A percentile compares a stretch with the other conserved stretches of the same genome.
These are phyloP conservation scores for Macrophya alboannulata DNA, from an alignment of 2,888 invertebrate genomes.

Conservation along the genomic window DNA sequence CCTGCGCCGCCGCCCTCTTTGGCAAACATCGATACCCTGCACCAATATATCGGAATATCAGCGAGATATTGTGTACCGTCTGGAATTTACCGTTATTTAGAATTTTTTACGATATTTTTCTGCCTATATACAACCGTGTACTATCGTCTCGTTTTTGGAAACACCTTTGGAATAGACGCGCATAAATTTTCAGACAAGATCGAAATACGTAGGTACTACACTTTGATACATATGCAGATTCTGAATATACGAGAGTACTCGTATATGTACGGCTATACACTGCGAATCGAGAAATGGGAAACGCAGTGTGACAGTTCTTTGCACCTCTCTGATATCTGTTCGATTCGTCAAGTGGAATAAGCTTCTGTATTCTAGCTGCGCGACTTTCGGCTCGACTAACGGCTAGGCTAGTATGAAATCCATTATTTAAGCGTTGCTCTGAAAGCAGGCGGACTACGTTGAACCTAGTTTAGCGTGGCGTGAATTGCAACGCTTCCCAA, in stretches of 20 bases:
- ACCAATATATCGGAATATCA: slow-evolving; percentile 75
- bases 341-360: neutral
- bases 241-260: neutral
- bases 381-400: slow-evolving; percentile 17
- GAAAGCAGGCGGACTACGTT: slow-evolving; percentile 33
- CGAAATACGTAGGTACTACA: neutral
- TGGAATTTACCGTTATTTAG: slow-evolving; percentile 57
- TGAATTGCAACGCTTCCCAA: slow-evolving; percentile 64
- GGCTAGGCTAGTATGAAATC: slow-evolving; percentile 44
- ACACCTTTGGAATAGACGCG: slow-evolving; percentile 30
- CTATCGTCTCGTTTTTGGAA: slow-evolving; percentile 47
- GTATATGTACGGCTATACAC: neutral
- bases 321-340: neutral
- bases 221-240: neutral
- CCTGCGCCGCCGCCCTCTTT: slow-evolving; percentile 58
- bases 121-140: slow-evolving; percentile 23
- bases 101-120: slow-evolving; percentile 46
- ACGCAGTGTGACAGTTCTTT: neutral
- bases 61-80: slow-evolving; percentile 69
- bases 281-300: neutral
- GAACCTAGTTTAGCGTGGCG: slow-evolving; percentile 65
- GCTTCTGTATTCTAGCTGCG: neutral
- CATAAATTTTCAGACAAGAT: slow-evolving; percentile 1
- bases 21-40: slow-evolving; percentile 73
- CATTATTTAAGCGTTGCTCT: slow-evolving; percentile 39